Evolutionary conservation across 1,140 invertebrate species (phyloP).

Genomic region (Micrasema minimum): DNA sequence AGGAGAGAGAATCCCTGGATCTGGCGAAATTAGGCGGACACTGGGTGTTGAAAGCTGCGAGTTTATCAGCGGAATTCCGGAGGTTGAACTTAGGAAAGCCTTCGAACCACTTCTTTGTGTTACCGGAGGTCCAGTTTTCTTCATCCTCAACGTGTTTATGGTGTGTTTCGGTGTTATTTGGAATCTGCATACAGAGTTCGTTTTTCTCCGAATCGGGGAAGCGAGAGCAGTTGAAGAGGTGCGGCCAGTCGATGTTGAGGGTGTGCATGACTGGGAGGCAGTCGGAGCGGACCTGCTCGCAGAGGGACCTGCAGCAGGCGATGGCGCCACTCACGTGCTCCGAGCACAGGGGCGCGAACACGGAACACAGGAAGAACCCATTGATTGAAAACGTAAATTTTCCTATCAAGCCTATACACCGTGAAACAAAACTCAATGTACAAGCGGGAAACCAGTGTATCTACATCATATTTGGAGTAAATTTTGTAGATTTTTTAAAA

Average conservation of each 20-base stretch:
- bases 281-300: conserved; percentile 80
- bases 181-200: conserved; percentile 69
- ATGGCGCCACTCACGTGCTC: conserved; percentile 87
- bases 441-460: too few relatives aligned
- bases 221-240: conserved; percentile 78
- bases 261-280: conserved; percentile 81
- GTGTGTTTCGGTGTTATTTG: conserved; percentile 55
- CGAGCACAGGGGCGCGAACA: conserved; percentile 92
- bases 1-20: conserved; percentile 56
- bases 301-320: conserved; percentile 86
- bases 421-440: too few relatives aligned
- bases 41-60: conserved; percentile 4
- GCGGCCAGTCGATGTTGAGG: conserved; percentile 78
- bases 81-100: conserved; percentile 30
- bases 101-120: conserved; percentile 31
- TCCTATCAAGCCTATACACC: too few relatives aligned
- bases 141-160: conserved; percentile 51
- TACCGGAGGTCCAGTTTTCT: conserved; percentile 24
- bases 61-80: conserved; percentile 28
- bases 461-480: too few relatives aligned
- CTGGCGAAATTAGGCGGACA: conserved; percentile 60
- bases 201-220: conserved; percentile 67
- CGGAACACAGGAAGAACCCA: conserved; percentile 91
- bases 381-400: too few relatives aligned
- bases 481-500: too few relatives aligned